Conservation (phyloP, 2,797 vertebrate species). For the Epinephelus malabaricus region DNA sequence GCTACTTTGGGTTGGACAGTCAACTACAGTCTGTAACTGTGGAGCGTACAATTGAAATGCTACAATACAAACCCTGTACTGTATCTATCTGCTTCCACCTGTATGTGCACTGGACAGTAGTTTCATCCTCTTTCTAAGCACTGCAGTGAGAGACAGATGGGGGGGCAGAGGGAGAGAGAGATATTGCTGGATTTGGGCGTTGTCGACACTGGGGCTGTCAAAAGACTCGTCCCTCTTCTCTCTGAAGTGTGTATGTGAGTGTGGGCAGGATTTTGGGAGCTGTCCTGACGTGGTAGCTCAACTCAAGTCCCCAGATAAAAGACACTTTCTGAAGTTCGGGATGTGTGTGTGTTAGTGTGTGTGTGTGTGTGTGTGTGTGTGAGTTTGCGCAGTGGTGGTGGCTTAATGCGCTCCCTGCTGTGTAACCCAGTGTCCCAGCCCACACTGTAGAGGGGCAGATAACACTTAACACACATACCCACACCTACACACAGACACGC, state of each 20-base stretch:
- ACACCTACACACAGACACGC: slow-evolving; percentile 49
- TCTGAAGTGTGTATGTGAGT: slow-evolving; percentile 73
- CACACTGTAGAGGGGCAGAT: slow-evolving; percentile 84
- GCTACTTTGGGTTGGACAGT: neutral
- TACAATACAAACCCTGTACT: slow-evolving; percentile 20
- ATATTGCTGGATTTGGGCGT: slow-evolving; percentile 59
- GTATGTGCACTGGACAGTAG: slow-evolving; percentile 51
- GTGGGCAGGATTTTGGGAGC: slow-evolving; percentile 79
- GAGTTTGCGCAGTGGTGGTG: slow-evolving; percentile 63
- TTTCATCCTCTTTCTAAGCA: slow-evolving; percentile 50
- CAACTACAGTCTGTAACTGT: slow-evolving; percentile 7
- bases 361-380: slow-evolving; percentile 42
- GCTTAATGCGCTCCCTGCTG: slow-evolving; percentile 82
- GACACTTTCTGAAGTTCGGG: slow-evolving; percentile 80
- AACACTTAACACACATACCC: slow-evolving; percentile 68
- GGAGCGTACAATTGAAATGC: slow-evolving; percentile 4
- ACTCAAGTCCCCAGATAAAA: slow-evolving; percentile 84
- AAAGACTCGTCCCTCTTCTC: slow-evolving; percentile 68
- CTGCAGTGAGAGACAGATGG: slow-evolving; percentile 32
- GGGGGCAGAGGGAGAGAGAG: slow-evolving; percentile 11
- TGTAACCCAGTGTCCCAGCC: slow-evolving; percentile 78
- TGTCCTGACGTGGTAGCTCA: slow-evolving; percentile 78
- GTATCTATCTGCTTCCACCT: slow-evolving; percentile 49
- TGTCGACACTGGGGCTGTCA: slow-evolving; percentile 57
- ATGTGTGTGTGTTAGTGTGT: slow-evolving; percentile 55